These are phyloP conservation scores for Pantherophis guttatus DNA, from an alignment of 2,113 vertebrate species.

Conservation along the genomic window DNA sequence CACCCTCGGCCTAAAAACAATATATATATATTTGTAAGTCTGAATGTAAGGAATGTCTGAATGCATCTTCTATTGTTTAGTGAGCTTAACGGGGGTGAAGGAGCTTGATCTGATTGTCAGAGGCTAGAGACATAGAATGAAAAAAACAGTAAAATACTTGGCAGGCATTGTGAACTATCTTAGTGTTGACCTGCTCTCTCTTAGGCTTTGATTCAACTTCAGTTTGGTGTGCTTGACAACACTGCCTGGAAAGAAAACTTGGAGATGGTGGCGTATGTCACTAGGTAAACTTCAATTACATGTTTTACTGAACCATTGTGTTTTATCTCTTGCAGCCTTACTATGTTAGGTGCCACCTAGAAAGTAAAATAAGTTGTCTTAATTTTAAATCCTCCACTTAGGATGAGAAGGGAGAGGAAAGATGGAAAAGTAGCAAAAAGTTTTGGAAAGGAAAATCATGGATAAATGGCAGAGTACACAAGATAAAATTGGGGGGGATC, in stretches of 20 bases:
- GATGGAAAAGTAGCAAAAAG: neutral
- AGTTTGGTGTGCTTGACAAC: neutral
- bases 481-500: neutral
- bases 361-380: neutral
- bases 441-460: neutral
- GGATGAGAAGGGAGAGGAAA: neutral
- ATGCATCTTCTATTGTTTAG: neutral
- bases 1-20: too few relatives aligned
- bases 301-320: neutral
- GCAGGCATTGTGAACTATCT: neutral
- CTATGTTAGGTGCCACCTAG: neutral
- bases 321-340: neutral
- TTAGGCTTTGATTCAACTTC: slow-evolving; percentile 14
- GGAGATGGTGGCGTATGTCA: neutral
- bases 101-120: neutral
- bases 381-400: neutral
- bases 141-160: too few relatives aligned
- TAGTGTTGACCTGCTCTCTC: neutral
- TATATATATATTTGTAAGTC: too few relatives aligned
- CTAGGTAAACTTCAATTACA: neutral
- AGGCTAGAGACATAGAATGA: neutral
- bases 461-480: neutral
- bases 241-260: neutral
- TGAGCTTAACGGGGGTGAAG: neutral
- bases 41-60: too few relatives aligned